Base-by-base conservation (phyloP, 1,140 invertebrate species). In the Rhagoletis pomonella region DNA sequence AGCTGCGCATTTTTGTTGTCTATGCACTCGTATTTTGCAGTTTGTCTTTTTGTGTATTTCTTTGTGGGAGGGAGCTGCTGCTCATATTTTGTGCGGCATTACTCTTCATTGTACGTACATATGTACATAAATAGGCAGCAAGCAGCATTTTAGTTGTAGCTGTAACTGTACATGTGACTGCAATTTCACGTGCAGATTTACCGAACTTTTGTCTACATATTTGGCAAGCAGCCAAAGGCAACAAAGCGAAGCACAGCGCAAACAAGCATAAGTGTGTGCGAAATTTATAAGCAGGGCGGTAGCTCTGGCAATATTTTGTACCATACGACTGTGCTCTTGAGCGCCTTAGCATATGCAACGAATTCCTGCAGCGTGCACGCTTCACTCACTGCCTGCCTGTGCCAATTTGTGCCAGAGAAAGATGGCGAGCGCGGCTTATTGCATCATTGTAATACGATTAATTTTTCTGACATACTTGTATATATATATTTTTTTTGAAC, bases 361-460 rank as follows among this genome's bases (percentile, higher is more conserved):
- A 73, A 14, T 47, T 17, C 4, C 67, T 44, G 67, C 4, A 42
- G 67, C 14, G 67, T 17, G 14, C 17, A 44, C 42, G 42, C 67
- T 73, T 67, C 6, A 29, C 29, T 2, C n/a, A 39, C 2, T 73
- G 42, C 3, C n/a, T 19, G 64, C 39, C 19, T 29, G 10, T 39
- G 42, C 67, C 67, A 73, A 73, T 73, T 73, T 73, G 67, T 73
- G 67, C 42, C 42, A 44, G 67, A 14, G 42, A 73, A 73, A 44
- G 39, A 73, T 47, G 67, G 67, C 65, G 42, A 19, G 29, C 65
- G 65, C 65, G n/a, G 65, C 19, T 19, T 9, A n/a, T 67, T 67
- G 65, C 67, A n/a, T 73, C 67, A 73, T 73, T 47, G 67, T 39
- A 73, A 73, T 73, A 42, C 67, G 67, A 73, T 73, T 73, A 73